Percentiles rank a stretch among this genome's conserved stretches.
Conservation (phyloP, 53 echinoderm and acorn worm species). For the Echinometra lucunter region DNA sequence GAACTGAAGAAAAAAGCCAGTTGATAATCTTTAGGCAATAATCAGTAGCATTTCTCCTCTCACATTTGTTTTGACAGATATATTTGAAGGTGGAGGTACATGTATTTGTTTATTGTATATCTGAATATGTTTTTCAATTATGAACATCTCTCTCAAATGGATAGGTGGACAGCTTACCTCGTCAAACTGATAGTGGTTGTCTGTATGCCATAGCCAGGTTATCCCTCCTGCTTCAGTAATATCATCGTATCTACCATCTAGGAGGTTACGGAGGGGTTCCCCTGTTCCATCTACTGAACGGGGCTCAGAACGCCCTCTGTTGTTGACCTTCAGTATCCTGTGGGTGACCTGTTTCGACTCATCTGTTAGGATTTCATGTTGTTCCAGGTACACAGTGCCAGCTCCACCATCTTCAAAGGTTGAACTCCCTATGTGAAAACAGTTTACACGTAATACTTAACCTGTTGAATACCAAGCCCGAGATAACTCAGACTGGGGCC, state of each 20-base stretch:
- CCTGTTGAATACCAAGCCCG: too few relatives aligned
- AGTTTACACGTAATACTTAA: neutral
- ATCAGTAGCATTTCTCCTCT: too few relatives aligned
- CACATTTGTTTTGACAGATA: too few relatives aligned
- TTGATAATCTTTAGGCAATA: too few relatives aligned
- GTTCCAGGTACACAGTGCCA: slow-evolving; percentile 90
- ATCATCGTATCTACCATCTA: slow-evolving; percentile 84
- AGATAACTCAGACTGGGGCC: too few relatives aligned
- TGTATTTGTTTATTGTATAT: too few relatives aligned
- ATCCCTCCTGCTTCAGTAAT: slow-evolving; percentile 87
- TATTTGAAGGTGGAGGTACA: too few relatives aligned
- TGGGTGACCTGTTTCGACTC: slow-evolving; percentile 65
- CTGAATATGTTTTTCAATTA: too few relatives aligned
- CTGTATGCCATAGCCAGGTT: slow-evolving; percentile 89
- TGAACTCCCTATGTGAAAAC: neutral
- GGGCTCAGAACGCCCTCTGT: slow-evolving; percentile 83
- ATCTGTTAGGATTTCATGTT: slow-evolving; percentile 42
- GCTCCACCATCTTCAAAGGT: slow-evolving; percentile 82
- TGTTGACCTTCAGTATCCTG: slow-evolving; percentile 86
- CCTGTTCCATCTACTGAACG: slow-evolving; percentile 67
- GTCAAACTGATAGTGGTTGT: slow-evolving; percentile 86
- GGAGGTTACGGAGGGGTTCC: slow-evolving; percentile 77
- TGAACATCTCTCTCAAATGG: neutral
- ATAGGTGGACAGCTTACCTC: slow-evolving; percentile 66
- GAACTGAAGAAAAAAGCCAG: too few relatives aligned